A percentile compares a stretch with the other conserved stretches of the same genome.
phyloP scores from a whole-genome alignment of 2,888 invertebrate genomes.

The Tenthredo scrophulariae region DNA sequence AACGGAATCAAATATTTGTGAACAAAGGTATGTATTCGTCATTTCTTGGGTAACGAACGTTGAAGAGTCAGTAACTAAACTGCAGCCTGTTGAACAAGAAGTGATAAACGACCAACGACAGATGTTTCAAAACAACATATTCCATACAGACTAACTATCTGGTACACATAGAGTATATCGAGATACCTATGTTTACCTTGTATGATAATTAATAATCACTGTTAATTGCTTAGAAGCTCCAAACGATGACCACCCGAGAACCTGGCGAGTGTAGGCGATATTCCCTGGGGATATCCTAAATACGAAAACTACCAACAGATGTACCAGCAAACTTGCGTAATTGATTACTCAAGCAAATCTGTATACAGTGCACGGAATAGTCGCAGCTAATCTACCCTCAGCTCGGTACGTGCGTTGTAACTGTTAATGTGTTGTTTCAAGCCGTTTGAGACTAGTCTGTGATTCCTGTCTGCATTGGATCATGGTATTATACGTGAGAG shows the following conservation, averaged over 20 bases:
- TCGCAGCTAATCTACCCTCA: constrained; percentile 27
- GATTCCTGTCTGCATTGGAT: constrained; percentile 10
- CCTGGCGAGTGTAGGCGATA: constrained; percentile 23
- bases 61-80: background rate
- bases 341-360: constrained; percentile 53
- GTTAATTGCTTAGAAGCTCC: constrained; percentile 63
- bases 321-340: constrained; percentile 53
- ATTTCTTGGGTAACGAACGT: background rate
- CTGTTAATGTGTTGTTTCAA: constrained; percentile 43
- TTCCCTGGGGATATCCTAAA: constrained; percentile 37
- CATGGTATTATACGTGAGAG: background rate
- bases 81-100: background rate
- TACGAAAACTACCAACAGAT: constrained; percentile 44
- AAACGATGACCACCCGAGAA: constrained; percentile 57
- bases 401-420: constrained; percentile 38
- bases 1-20: background rate
- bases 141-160: constrained; percentile 23
- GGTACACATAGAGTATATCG: background rate
- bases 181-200: background rate
- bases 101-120: constrained; percentile 35
- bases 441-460: constrained; percentile 22
- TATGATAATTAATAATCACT: constrained; percentile 66
- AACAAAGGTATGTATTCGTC: background rate
- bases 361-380: constrained; percentile 37
- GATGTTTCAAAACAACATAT: constrained; percentile 30